Evolutionary conservation across 2,113 vertebrate species (phyloP).

Genomic region (Bos indicus): DNA sequence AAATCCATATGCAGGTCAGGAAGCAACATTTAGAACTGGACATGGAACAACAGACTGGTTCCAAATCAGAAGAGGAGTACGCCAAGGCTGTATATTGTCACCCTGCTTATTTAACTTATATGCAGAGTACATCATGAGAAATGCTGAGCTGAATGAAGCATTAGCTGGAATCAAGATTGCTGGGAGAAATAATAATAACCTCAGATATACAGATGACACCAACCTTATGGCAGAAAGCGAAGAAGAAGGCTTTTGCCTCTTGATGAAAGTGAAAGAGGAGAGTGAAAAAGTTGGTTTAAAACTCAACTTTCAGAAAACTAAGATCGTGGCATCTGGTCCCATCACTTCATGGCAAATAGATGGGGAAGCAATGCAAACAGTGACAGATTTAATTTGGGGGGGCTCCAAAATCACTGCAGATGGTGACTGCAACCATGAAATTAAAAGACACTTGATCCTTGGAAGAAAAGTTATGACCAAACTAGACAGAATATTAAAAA

Average conservation of each 20-base stretch:
- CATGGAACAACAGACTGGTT: background rate
- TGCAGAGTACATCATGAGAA: background rate
- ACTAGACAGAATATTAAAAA: background rate
- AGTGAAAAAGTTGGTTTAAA: background rate
- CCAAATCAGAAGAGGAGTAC: background rate
- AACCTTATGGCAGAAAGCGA: background rate
- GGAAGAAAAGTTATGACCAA: background rate
- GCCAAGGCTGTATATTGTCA: background rate
- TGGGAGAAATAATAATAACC: background rate
- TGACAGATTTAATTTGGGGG: background rate
- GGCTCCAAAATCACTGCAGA: background rate
- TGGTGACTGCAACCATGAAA: background rate
- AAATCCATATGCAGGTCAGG: background rate
- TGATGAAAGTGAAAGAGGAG: background rate
- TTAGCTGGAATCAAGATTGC: background rate
- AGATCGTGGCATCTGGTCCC: background rate
- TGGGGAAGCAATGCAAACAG: background rate
- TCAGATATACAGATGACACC: background rate
- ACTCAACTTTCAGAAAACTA: background rate
- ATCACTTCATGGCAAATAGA: background rate
- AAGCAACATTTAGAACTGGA: background rate
- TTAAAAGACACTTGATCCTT: background rate
- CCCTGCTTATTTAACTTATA: background rate
- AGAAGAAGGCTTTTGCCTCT: background rate
- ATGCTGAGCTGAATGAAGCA: background rate